Evolutionary conservation across 2,888 invertebrate genomes (phyloP).

Genomic region (Gortyna flavago): DNA sequence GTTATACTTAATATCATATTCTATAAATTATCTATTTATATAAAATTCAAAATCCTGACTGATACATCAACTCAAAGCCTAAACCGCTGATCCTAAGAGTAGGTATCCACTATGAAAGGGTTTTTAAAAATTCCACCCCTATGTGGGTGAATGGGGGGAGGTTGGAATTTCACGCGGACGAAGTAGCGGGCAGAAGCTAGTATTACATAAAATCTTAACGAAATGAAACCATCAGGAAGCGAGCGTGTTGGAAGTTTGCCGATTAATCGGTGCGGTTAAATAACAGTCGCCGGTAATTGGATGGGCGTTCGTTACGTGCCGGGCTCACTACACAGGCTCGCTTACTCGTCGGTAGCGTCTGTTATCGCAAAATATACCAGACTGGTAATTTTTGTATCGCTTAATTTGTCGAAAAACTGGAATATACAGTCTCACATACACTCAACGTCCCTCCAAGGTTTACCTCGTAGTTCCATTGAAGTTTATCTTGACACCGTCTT

Average conservation of each 20-base stretch:
- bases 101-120: no score
- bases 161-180: no score
- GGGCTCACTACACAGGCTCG: slow-evolving; percentile 22
- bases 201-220: neutral
- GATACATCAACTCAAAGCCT: no score
- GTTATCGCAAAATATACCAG: neutral
- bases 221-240: slow-evolving; percentile 6
- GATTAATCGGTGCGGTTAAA: slow-evolving; percentile 48
- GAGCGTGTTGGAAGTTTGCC: neutral
- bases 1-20: neutral
- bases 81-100: no score
- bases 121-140: no score
- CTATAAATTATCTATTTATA: no score
- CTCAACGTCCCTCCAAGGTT: slow-evolving; percentile 55
- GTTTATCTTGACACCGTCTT: slow-evolving; percentile 94
- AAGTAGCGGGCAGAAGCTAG: no score
- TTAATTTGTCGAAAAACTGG: neutral
- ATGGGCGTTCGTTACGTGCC: slow-evolving; percentile 41
- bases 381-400: neutral
- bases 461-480: slow-evolving; percentile 93
- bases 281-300: slow-evolving; percentile 56
- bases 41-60: no score
- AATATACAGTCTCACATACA: neutral
- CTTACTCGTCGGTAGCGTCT: neutral
- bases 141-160: no score